phyloP scores from a whole-genome alignment of 2,888 invertebrate species.

The Protodeltote pygarga region DNA sequence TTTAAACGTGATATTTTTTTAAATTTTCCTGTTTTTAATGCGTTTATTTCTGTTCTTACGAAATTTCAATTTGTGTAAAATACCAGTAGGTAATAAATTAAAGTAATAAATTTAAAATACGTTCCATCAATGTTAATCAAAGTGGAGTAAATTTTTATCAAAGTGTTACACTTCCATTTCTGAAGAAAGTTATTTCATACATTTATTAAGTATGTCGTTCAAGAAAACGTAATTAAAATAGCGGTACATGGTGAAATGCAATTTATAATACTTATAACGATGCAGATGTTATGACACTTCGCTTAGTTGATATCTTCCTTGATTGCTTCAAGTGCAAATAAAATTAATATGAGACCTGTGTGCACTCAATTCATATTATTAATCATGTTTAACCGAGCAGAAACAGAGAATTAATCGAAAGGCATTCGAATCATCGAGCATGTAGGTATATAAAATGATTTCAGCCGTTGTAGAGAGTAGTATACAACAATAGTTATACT shows the following conservation, averaged over 20 bases:
- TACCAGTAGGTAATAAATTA: no score
- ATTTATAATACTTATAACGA: conserved; percentile 62
- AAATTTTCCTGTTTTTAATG: conserved; percentile 1
- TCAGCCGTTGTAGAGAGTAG: conserved; percentile 59
- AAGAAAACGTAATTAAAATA: conserved; percentile 69
- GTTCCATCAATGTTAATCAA: conserved; percentile 42
- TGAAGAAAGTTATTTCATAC: conserved; percentile 43
- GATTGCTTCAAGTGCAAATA: conserved; percentile 52
- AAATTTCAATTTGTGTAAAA: conserved; percentile 6
- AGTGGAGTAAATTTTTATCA: conserved; percentile 26
- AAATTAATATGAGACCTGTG: conserved; percentile 47
- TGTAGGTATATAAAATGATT: conserved; percentile 67
- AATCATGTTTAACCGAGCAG: conserved; percentile 58
- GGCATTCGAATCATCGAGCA: conserved; percentile 65
- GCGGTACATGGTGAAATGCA: conserved; percentile 60
- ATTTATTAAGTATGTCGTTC: conserved; percentile 39
- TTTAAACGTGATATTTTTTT: conserved; percentile 10
- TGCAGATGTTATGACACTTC: conserved; percentile 54
- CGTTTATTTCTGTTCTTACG: conserved; percentile 7
- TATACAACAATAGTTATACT: conserved; percentile 76
- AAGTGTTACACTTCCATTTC: conserved; percentile 37
- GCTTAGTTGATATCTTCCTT: conserved; percentile 52
- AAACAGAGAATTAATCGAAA: conserved; percentile 65
- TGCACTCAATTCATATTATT: conserved; percentile 56
- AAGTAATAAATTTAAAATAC: conserved; percentile 32